These are phyloP conservation scores for Chloromyia formosa DNA, from an alignment of 2,888 invertebrate genomes.

Conservation along the genomic window DNA sequence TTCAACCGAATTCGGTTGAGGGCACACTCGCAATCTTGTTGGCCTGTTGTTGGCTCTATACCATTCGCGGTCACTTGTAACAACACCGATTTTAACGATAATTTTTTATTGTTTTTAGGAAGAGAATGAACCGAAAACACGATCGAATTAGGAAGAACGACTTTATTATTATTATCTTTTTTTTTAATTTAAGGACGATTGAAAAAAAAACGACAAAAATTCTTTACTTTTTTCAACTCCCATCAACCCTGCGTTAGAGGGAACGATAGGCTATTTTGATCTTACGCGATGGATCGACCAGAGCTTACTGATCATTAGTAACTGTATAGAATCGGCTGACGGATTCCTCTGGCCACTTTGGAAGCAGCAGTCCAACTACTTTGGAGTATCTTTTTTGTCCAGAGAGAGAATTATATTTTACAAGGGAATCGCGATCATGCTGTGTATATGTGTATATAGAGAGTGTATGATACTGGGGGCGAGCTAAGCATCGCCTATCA, in stretches of 20 bases:
- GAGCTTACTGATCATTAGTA: conserved; percentile 58
- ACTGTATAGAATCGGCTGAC: conserved; percentile 42
- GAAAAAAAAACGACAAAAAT: conserved; percentile 21
- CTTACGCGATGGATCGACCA: conserved; percentile 62
- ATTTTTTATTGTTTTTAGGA: neutral
- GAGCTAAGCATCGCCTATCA: conserved; percentile 61
- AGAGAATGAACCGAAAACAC: neutral
- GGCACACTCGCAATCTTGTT: conserved; percentile 8
- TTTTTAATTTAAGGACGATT: conserved; percentile 1
- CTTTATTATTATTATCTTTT: too few species aligned
- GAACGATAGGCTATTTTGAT: conserved; percentile 56
- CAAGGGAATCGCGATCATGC: too few species aligned
- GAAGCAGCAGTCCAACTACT: conserved; percentile 63
- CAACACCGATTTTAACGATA: conserved; percentile 18
- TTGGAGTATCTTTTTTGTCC: conserved; percentile 36
- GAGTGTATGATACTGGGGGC: conserved; percentile 39
- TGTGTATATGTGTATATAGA: conserved; percentile 54
- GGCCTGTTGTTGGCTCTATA: too few species aligned
- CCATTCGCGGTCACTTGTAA: neutral
- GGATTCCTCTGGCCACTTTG: conserved; percentile 57
- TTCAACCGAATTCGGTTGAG: conserved; percentile 12
- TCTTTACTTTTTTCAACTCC: conserved; percentile 38
- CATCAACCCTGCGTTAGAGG: conserved; percentile 50
- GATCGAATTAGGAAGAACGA: too few species aligned
- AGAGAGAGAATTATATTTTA: conserved; percentile 46